phyloP scores from a whole-genome alignment of 2,797 vertebrate genomes.

The Danio tinwini region DNA sequence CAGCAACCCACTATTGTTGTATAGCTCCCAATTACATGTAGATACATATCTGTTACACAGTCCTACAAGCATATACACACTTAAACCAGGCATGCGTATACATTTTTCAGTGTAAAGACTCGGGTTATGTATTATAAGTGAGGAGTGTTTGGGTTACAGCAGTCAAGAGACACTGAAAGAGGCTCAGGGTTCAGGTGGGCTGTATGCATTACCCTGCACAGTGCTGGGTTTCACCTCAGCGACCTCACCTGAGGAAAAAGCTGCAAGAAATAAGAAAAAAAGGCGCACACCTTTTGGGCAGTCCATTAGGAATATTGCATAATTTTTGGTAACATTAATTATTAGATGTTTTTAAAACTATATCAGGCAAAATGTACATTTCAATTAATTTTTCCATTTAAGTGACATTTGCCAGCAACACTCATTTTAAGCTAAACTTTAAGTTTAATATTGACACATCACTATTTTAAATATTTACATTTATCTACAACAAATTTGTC shows the following conservation, averaged over 20 bases:
- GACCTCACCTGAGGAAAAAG: conserved; percentile 50
- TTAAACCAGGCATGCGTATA: conserved; percentile 35
- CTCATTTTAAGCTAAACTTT: neutral
- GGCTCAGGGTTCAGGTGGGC: conserved; percentile 48
- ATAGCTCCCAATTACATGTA: conserved; percentile 36
- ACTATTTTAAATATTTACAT: neutral
- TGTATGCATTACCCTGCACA: conserved; percentile 60
- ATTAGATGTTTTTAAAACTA: neutral
- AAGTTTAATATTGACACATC: neutral
- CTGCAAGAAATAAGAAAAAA: conserved; percentile 47
- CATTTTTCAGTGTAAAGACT: conserved; percentile 41
- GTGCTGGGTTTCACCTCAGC: conserved; percentile 57
- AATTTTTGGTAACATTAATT: neutral
- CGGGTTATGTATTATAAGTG: conserved; percentile 55
- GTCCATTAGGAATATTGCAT: conserved; percentile 11
- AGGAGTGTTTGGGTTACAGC: conserved; percentile 56
- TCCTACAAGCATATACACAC: conserved; percentile 36
- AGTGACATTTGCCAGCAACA: neutral
- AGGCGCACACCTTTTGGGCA: conserved; percentile 11
- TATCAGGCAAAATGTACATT: neutral
- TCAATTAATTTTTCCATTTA: neutral
- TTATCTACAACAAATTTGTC: no score
- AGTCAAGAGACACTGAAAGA: conserved; percentile 36
- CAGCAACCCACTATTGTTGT: conserved; percentile 19
- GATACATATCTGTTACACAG: conserved; percentile 41